Evolutionary conservation across 2,797 vertebrate genomes (phyloP), one percentile per base, ranked within the genome.

Genomic region (Phataginus tricuspis): DNA sequence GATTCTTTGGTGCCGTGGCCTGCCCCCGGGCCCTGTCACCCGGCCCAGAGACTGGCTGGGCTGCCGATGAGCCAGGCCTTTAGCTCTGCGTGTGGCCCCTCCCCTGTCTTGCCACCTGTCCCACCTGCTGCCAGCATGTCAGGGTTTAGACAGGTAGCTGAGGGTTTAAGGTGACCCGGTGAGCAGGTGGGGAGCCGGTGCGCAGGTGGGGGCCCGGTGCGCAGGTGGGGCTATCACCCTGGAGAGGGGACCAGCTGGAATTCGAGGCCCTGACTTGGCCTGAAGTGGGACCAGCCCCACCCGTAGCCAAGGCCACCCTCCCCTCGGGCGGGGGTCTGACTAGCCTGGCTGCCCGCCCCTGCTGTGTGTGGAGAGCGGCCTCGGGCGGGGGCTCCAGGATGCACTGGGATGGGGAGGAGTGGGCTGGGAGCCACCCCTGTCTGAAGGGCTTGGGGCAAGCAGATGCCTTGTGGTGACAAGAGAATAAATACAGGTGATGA

Each of bases 401-500:
- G 25, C 45, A 18, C 77, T 23, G 16, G n/a, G 68, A 66, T 7
- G 42, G 69, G 15, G 18, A 14, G 49, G 39, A 19, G 15, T 3
- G 49, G 88, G 75, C 59, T 0, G 14, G 57, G 66, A 51, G 68
- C 42, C 80, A 79, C 49, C 51, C 14, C 49, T 0, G 34, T 82
- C 80, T 55, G 34, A 55, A 42, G 42, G 69, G 42, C 31, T 31
- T 13, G 13, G 29, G 68, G 19, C 34, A 63, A 90, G 49, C 42
- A 39, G 59, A 92, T 83, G 57, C 78, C 86, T 61, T 49, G 75
- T 10, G 42, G 85, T 57, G 49, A 92, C 61, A 84, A 94, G 92
- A 71, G 92, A 94, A 96, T 94, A 86, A 94, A 96, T 94, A 86
- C 93, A 97, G 96, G 94, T 97, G 96, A 95, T 92, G 98, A 97